Evolutionary conservation across 2,888 invertebrate genomes (phyloP).

Genomic region (Yponomeuta plumbellus): DNA sequence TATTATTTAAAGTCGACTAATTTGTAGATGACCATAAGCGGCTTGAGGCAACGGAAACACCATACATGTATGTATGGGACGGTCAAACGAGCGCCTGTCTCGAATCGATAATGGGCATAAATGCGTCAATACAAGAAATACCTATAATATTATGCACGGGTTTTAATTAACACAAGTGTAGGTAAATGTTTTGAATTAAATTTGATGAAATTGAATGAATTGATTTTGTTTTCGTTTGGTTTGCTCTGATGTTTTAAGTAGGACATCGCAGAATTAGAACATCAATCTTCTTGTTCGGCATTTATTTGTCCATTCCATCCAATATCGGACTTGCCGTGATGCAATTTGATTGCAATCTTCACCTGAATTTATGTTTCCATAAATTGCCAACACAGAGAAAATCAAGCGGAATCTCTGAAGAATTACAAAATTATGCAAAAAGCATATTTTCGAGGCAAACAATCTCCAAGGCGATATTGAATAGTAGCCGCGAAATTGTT

Average conservation of each 20-base stretch:
- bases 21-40: slow-evolving; percentile 53
- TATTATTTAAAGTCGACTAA: slow-evolving; percentile 51
- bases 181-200: too few species aligned
- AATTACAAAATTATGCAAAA: neutral
- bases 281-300: too few species aligned
- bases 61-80: slow-evolving; percentile 42
- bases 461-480: slow-evolving; percentile 38
- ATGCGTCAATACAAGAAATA: neutral
- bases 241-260: too few species aligned
- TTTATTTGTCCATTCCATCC: too few species aligned
- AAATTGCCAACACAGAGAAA: neutral
- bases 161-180: too few species aligned
- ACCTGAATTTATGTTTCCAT: neutral
- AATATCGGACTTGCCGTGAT: too few species aligned
- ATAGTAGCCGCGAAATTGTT: slow-evolving; percentile 49
- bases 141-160: neutral
- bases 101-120: slow-evolving; percentile 35
- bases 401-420: neutral
- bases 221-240: too few species aligned
- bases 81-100: slow-evolving; percentile 37
- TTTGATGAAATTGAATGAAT: too few species aligned
- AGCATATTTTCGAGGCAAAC: neutral
- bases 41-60: slow-evolving; percentile 55
- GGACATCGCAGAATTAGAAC: too few species aligned
- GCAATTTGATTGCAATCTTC: neutral